phyloP scores from a whole-genome alignment of 2,113 vertebrate genomes.

The Varanus salvator region DNA sequence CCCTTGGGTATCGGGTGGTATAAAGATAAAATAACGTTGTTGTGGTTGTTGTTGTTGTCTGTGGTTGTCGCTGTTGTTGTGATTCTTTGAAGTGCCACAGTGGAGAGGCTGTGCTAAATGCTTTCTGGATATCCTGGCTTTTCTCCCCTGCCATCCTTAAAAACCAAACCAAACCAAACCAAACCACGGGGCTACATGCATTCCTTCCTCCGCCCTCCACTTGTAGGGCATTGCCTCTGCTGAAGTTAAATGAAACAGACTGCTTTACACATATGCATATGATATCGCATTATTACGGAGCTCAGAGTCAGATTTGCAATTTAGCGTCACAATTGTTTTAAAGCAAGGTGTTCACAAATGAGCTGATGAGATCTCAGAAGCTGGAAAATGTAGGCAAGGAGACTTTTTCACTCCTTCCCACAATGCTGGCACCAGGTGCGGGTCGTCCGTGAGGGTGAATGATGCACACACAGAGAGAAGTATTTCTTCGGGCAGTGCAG shows the following conservation, averaged over 20 bases:
- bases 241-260: not conserved
- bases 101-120: not conserved
- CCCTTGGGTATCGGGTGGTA: no score
- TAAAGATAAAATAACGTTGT: no score
- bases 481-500: no score
- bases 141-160: not conserved
- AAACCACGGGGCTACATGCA: not conserved
- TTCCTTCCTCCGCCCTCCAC: not conserved
- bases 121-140: not conserved
- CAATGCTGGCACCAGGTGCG: no score
- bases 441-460: no score
- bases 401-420: no score
- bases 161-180: not conserved
- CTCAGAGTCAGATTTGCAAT: not conserved
- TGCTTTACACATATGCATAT: not conserved
- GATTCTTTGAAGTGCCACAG: conserved; percentile 25
- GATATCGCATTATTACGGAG: no score
- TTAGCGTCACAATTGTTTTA: not conserved
- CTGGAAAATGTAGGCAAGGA: no score
- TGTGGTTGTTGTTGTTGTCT: no score
- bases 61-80: not conserved
- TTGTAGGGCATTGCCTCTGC: no score
- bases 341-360: no score
- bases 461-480: no score
- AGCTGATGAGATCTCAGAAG: not conserved